Evolutionary conservation across 2,797 vertebrate genomes (phyloP), one percentile per base, ranked within the genome.

Genomic region (Tokudaia tokunoshimensis): DNA sequence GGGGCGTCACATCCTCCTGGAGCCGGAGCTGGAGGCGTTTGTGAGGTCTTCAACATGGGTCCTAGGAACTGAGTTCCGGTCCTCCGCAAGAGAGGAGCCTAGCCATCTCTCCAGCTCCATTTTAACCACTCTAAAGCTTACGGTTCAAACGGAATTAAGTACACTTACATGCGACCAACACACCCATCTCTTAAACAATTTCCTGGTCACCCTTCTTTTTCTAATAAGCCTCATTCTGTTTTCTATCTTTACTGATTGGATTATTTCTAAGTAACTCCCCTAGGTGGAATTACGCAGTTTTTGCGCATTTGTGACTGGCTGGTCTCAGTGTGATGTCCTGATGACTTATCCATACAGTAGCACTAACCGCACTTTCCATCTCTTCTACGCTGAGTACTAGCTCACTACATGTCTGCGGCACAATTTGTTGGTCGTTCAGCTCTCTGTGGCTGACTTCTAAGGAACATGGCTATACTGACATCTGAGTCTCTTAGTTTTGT

Each of bases 381-480:
- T 81, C 57, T 17, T 61, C 24, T 44, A 63, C 44, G 76, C 81
- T 86, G 34, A 79, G 47, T 15, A 17, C 24, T 44, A 65, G 29
- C n/a, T 17, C 12, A 5, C 6, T 26, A 61, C 3, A 3, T 2
- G n/a, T 6, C 11, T 12, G 14, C 1, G 59, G n/a, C 8, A 1
- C 76, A 44, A 75, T 91, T 89, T 57, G 41, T 22, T 9, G n/a
- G 2, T 44, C 14, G 7, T 29, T 70, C 74, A 65, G 63, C 47
- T 67, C 63, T 37, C 14, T 6, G 0, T 24, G 44, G 0, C 26
- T 76, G 26, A 13, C 29, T 17, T n/a, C n/a, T n/a, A 47, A 44
- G 37, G 57, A 63, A 29, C 37, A 44, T 5, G 57, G 57, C 29
- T 34, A 2, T 80, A 17, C 65, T 29, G 13, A 61, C 80, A 67